A percentile compares a stretch with the other conserved stretches of the same genome.
phyloP scores from a whole-genome alignment of 2,888 invertebrate species.

The Amphimallon solstitiale region DNA sequence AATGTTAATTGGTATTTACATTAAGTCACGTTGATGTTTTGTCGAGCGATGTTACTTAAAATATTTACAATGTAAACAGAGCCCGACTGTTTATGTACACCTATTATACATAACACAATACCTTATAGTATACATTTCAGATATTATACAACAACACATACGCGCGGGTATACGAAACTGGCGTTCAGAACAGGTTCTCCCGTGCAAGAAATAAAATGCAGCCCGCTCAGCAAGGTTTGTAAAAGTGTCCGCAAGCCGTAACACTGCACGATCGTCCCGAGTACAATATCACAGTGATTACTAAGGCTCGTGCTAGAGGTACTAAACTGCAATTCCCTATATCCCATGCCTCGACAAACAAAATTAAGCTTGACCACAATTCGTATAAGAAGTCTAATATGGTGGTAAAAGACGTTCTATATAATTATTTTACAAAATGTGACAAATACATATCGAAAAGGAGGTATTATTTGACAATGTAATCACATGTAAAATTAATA shows the following conservation, averaged over 20 bases:
- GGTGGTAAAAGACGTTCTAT: too few relatives aligned
- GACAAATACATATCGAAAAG: too few relatives aligned
- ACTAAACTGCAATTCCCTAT: constrained; percentile 52
- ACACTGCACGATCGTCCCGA: constrained; percentile 48
- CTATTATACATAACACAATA: constrained; percentile 21
- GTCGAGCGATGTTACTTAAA: constrained; percentile 30
- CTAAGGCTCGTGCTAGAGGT: constrained; percentile 56
- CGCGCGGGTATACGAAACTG: neutral
- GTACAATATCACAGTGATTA: constrained; percentile 58
- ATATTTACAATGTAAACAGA: constrained; percentile 38
- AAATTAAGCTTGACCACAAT: constrained; percentile 31
- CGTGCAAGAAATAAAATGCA: constrained; percentile 37
- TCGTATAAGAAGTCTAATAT: too few relatives aligned
- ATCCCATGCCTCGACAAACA: constrained; percentile 32
- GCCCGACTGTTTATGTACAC: constrained; percentile 16
- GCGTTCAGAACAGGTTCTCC: constrained; percentile 34
- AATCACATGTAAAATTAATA: too few relatives aligned
- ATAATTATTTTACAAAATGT: too few relatives aligned
- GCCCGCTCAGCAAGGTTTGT: constrained; percentile 41
- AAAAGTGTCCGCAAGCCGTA: constrained; percentile 48
- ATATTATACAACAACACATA: constrained; percentile 9
- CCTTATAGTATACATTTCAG: constrained; percentile 23
- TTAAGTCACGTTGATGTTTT: constrained; percentile 34
- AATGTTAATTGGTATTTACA: constrained; percentile 33
- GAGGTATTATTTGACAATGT: too few relatives aligned